Evolutionary conservation across 2,113 vertebrate species (phyloP), one percentile per base, ranked within the genome.

Genomic region (Cyanocitta stelleri): DNA sequence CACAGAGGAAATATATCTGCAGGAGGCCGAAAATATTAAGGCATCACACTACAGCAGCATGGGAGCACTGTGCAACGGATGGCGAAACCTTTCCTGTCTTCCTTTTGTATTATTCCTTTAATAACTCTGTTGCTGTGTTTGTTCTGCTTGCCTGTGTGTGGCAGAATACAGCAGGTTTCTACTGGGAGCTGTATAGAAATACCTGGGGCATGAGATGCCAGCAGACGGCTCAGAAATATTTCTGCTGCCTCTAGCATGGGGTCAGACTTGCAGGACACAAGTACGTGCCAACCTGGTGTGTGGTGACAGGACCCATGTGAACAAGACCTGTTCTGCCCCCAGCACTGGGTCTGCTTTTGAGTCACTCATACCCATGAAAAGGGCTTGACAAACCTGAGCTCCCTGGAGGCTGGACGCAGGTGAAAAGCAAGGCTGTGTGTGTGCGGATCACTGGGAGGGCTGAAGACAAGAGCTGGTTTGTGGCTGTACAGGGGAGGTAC

Each of bases 231-330:
- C 43, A 35, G 30, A 91, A 87, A 68, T 89, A 37, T 48, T 87
- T 32, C 48, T 85, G 23, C 74, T 43, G 18, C 43, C 39, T 87
- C 29, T 39, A 63, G 11, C 8, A 4, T 0, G 1, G 35, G 35
- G 26, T 49, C 27, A 67, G 77, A 46, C 32, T 62, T 66, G 48
- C 10, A 54, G 76, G 55, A 46, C 32, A 17, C 0, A 3, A 39
- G 37, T 21, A 10, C 0, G 0, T 27, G 54, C 59, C 71, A 59
- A 0, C 10, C 19, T 58, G n/a, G 29, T 7, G 22, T 66, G 54
- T 54, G 32, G 37, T 79, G 49, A 19, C 24, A 41, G 54, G n/a
- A 61, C 13, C 51, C 46, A 13, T 0, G 3, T 17, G 22, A 58
- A 10, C 30, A 52, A 16, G 32, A 32, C 22, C 49, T 75, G 27